Evolutionary conservation across 2,797 vertebrate genomes (phyloP), one percentile per base, ranked within the genome.

Genomic region (Typhlichthys eigenmanni): DNA sequence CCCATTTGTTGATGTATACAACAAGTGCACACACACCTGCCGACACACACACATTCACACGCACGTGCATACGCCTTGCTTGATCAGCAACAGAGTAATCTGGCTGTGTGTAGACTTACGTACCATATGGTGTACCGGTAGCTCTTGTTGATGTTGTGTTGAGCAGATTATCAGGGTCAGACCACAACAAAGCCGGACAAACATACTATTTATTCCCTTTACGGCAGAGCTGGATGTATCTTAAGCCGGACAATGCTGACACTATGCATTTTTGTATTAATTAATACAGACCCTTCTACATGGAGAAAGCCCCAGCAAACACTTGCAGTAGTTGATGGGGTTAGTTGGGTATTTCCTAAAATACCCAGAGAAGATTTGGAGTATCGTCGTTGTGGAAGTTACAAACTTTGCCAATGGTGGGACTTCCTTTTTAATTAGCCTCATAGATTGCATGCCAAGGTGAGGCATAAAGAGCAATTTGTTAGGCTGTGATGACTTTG

Each of bases 401-500:
- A 62, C 83, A 86, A 86, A 90, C 77, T 84, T 88, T 87, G 88
- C 90, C 86, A 55, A 38, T 38, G 34, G 34, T 38, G 7, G 8
- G 34, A 38, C 34, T 47, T 38, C 34, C 52, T 72, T 73, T 86
- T 91, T 91, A 92, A 93, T 91, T 86, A 90, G 89, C 81, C 74
- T 54, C 80, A 81, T 85, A 78, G 77, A 66, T 68, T 12, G 59
- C 3, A 54, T 79, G 86, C 81, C 77, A 92, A 92, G 91, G 88
- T 92, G 90, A 90, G 89, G 76, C 85, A 82, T 86, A 87, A 82
- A 82, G 69, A 74, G 83, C 76, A 12, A 84, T 90, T 92, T 90
- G 90, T 89, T 83, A 48, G 79, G 74, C 85, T 72, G 88, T 90
- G 85, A 91, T 87, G 87, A 91, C 88, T 91, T 86, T 76, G 84